These are phyloP conservation scores for Sceloporus undulatus DNA, from an alignment of 2,113 vertebrate genomes.

Conservation along the genomic window DNA sequence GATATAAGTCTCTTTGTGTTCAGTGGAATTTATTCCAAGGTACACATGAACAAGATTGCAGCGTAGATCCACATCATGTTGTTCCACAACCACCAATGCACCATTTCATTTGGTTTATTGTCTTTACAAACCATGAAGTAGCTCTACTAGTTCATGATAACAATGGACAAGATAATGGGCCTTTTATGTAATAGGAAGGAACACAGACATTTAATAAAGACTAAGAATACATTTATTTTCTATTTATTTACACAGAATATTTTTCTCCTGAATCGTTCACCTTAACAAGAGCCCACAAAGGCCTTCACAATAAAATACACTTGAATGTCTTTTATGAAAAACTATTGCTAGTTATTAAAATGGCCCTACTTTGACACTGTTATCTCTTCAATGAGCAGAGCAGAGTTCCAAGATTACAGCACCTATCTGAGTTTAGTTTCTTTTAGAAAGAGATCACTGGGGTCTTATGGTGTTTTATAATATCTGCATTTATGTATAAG, in stretches of 20 bases:
- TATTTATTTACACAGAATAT: background rate
- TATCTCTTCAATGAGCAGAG: background rate
- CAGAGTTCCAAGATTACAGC: background rate
- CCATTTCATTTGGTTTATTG: slow-evolving; percentile 5
- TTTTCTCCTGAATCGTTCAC: background rate
- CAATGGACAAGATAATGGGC: background rate
- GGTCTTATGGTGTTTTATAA: background rate
- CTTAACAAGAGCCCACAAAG: background rate
- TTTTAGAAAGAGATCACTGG: background rate
- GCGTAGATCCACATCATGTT: background rate
- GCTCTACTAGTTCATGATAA: background rate
- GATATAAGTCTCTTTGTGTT: background rate
- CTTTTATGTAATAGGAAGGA: background rate
- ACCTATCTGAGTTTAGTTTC: background rate
- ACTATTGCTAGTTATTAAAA: background rate
- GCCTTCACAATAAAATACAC: too few species aligned
- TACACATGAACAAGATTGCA: background rate
- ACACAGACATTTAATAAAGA: background rate
- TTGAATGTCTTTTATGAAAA: background rate
- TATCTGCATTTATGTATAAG: background rate
- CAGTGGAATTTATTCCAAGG: background rate
- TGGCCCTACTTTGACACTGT: background rate
- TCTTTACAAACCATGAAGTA: background rate
- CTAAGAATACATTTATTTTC: too few species aligned
- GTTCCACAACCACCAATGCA: background rate